Evolutionary conservation across 1,140 invertebrate genomes (phyloP).

Genomic region (Cyrtorhinus lividipennis): DNA sequence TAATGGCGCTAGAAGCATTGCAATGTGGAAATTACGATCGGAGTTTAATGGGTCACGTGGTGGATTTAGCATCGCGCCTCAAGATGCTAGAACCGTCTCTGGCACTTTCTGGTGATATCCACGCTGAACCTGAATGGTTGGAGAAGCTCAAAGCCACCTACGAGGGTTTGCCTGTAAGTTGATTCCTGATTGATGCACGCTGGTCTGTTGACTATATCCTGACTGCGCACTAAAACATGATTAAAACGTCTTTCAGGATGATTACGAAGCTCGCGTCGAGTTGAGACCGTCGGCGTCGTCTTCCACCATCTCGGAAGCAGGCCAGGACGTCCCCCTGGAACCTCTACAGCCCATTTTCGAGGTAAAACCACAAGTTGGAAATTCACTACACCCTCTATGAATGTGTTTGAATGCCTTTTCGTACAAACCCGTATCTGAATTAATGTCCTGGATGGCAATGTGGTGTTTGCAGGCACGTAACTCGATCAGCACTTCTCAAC

Average conservation of each 20-base stretch:
- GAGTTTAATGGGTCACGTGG: conserved; percentile 12
- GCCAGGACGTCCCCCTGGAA: neutral
- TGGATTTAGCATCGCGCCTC: conserved; percentile 19
- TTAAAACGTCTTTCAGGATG: too few relatives aligned
- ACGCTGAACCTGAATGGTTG: conserved; percentile 25
- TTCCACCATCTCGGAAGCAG: conserved; percentile 11
- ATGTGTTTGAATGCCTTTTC: too few relatives aligned
- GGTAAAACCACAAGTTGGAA: too few relatives aligned
- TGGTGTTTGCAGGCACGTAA: conserved; percentile 4
- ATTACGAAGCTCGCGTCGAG: neutral
- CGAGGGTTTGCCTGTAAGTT: conserved; percentile 12
- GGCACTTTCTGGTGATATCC: conserved; percentile 15
- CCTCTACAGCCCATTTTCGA: neutral
- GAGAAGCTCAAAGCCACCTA: conserved; percentile 11
- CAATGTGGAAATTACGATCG: conserved; percentile 28
- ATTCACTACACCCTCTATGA: too few relatives aligned
- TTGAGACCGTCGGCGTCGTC: neutral
- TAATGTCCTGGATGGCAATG: neutral
- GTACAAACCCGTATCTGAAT: neutral
- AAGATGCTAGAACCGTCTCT: conserved; percentile 20
- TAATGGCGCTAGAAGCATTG: conserved; percentile 40
- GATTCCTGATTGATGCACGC: too few relatives aligned
- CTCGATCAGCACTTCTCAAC: neutral
- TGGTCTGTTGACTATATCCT: too few relatives aligned
- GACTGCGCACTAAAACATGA: too few relatives aligned